Evolutionary conservation across 2,888 invertebrate genomes (phyloP).

Genomic region (Psococerastis gibbosa): DNA sequence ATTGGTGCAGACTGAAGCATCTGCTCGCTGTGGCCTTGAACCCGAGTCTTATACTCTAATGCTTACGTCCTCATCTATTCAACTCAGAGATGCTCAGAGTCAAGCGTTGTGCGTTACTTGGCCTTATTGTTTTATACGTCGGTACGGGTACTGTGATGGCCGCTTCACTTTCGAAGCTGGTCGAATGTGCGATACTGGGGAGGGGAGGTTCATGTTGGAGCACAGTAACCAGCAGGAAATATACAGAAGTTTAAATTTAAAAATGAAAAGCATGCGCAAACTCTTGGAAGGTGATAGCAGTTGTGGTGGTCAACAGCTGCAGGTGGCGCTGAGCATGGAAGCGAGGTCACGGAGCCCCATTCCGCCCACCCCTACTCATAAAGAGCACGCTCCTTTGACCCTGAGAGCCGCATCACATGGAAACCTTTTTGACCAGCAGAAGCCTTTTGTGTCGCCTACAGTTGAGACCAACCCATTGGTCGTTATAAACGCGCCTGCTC

Average conservation of each 20-base stretch:
- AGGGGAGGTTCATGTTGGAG: slow-evolving; percentile 55
- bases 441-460: slow-evolving; percentile 2
- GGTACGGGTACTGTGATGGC: slow-evolving; percentile 70
- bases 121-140: slow-evolving; percentile 67
- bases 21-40: slow-evolving; percentile 53
- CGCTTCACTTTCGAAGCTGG: slow-evolving; percentile 80
- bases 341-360: slow-evolving; percentile 65
- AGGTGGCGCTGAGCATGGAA: slow-evolving; percentile 55
- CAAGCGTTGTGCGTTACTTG: slow-evolving; percentile 47
- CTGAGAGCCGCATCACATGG: not conserved
- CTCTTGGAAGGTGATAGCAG: slow-evolving; percentile 48
- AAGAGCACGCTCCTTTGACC: slow-evolving; percentile 15
- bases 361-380: slow-evolving; percentile 41
- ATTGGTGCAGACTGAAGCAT: slow-evolving; percentile 59
- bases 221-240: slow-evolving; percentile 69
- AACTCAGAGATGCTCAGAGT: slow-evolving; percentile 45
- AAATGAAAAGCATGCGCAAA: slow-evolving; percentile 78
- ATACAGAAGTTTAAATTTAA: slow-evolving; percentile 57
- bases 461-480: slow-evolving; percentile 12
- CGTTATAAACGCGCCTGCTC: slow-evolving; percentile 7
- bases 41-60: slow-evolving; percentile 50
- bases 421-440: not conserved
- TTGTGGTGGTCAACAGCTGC: slow-evolving; percentile 40
- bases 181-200: slow-evolving; percentile 68
- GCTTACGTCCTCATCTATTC: slow-evolving; percentile 54